phyloP scores from a whole-genome alignment of 2,797 vertebrate species.

The Benthosema pterotum region DNA sequence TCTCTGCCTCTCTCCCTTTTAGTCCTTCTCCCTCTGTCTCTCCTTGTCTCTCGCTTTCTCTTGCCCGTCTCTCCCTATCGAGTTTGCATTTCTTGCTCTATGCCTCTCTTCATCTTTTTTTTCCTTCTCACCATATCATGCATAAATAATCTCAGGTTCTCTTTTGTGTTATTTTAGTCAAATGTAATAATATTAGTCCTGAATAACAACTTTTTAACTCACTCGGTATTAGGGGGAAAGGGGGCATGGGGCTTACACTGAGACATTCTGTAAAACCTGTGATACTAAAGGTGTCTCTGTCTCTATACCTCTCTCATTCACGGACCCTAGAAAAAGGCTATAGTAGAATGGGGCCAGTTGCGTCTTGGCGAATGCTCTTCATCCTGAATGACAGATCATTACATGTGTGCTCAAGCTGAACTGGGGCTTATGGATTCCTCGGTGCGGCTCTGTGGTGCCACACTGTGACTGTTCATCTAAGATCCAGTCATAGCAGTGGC shows the following conservation, averaged over 20 bases:
- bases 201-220: not conserved
- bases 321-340: conserved; percentile 21
- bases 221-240: not conserved
- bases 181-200: not conserved
- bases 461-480: conserved; percentile 11
- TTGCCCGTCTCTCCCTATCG: no score
- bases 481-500: not conserved
- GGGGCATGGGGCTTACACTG: not conserved
- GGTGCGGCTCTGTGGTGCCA: not conserved
- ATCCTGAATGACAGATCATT: conserved; percentile 14
- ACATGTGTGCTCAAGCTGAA: conserved; percentile 23
- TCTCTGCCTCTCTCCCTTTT: no score
- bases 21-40: no score
- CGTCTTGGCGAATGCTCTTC: conserved; percentile 12
- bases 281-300: conserved; percentile 8
- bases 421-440: conserved; percentile 10
- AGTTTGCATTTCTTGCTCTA: no score
- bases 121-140: not conserved
- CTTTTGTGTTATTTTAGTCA: not conserved
- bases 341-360: no score
- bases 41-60: no score
- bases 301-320: conserved; percentile 38
- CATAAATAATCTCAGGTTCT: not conserved
- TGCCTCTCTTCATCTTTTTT: not conserved
- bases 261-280: not conserved